Percentiles rank a stretch among this genome's conserved stretches.
These are phyloP conservation scores for Eufriesea mexicana DNA, from an alignment of 1,140 invertebrate genomes.

Conservation along the genomic window DNA sequence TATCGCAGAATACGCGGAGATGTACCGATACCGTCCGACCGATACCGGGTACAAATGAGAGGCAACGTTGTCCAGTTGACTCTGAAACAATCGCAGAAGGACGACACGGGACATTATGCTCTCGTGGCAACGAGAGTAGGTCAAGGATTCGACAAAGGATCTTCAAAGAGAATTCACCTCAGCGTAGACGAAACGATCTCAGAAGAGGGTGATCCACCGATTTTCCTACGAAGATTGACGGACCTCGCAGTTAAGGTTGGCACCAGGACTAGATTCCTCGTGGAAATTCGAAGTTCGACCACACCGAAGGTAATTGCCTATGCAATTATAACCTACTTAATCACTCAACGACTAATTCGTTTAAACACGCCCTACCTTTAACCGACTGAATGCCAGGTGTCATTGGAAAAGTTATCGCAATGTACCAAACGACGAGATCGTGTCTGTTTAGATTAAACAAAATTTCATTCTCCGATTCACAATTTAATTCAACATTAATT, in stretches of 20 bases:
- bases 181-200: slow-evolving; percentile 72
- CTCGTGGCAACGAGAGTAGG: slow-evolving; percentile 83
- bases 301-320: slow-evolving; percentile 86
- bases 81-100: slow-evolving; percentile 82
- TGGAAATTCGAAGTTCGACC: slow-evolving; percentile 90
- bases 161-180: slow-evolving; percentile 72
- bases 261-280: slow-evolving; percentile 90
- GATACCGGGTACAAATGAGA: slow-evolving; percentile 77
- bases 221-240: slow-evolving; percentile 89
- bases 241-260: slow-evolving; percentile 93
- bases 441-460: too few relatives aligned
- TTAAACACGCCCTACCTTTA: too few relatives aligned
- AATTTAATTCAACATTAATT: too few relatives aligned
- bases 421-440: too few relatives aligned
- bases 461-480: too few relatives aligned
- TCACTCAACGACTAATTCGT: not conserved
- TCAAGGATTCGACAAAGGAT: slow-evolving; percentile 65
- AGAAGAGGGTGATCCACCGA: slow-evolving; percentile 86
- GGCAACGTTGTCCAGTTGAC: slow-evolving; percentile 83
- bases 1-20: slow-evolving; percentile 72
- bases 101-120: slow-evolving; percentile 84
- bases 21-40: slow-evolving; percentile 75
- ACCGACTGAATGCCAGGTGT: too few relatives aligned
- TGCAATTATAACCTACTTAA: not conserved
- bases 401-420: too few relatives aligned